Conservation (phyloP, 2,797 vertebrate genomes). For the Molossus alvarezi region DNA sequence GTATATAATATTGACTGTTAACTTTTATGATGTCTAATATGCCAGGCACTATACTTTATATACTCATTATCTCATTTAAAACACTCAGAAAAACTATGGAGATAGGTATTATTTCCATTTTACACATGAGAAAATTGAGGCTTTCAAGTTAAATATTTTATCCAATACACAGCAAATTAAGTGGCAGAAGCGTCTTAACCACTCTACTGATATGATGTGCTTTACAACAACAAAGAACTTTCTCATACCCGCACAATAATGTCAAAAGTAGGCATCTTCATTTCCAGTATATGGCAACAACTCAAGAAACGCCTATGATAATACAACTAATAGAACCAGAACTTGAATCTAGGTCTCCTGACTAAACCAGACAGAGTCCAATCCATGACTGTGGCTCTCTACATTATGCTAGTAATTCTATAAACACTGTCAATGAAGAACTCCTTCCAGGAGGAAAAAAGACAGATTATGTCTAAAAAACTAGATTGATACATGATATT, state of each 20-base stretch:
- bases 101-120: not conserved
- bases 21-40: conserved; percentile 1
- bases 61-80: conserved; percentile 52
- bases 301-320: conserved; percentile 40
- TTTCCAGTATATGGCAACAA: conserved; percentile 6
- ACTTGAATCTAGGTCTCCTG: not conserved
- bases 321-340: conserved; percentile 17
- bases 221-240: conserved; percentile 21
- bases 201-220: not conserved
- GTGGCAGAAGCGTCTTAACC: not conserved
- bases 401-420: not conserved
- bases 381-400: not conserved
- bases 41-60: not conserved
- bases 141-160: conserved; percentile 27
- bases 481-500: not conserved
- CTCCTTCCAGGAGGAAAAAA: conserved; percentile 23
- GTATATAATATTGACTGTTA: conserved; percentile 19
- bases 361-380: conserved; percentile 10
- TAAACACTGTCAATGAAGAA: conserved; percentile 28
- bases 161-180: conserved; percentile 25
- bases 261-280: conserved; percentile 30
- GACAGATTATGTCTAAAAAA: not conserved
- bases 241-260: not conserved
- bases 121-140: conserved; percentile 15
- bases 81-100: conserved; percentile 17